Evolutionary conservation across 1,140 invertebrate species (phyloP), one percentile per base, ranked within the genome.

Genomic region (Bursaphelenchus mucronatus): DNA sequence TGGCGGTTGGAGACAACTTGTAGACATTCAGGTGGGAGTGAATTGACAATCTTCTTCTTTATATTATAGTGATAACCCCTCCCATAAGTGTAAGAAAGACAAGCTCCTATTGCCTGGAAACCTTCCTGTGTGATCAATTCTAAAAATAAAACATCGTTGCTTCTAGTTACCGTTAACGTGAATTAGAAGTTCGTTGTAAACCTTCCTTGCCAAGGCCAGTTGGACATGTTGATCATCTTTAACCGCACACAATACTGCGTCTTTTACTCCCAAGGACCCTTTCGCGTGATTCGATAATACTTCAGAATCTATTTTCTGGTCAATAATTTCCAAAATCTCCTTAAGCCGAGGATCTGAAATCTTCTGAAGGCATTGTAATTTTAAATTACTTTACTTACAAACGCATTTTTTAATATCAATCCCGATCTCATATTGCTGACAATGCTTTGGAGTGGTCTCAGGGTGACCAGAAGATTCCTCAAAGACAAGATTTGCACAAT

Each of bases 41-140:
- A 11, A 39, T 59, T 62, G 15, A 13, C 30, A 19, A 62, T 3
- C 17, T 57, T 61, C 7, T 62, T 62, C 55, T 62, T 62, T 4
- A 64, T 44, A 4, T 46, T 43, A 51, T 73, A 73, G 58, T 73
- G 74, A 47, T 68, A 73, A 13, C 74, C 74, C 10, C 71, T 54
- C 45, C 69, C 49, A 21, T 61, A 61, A 17, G 67, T 49, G 46
- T 67, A 73, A 11, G 56, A 49, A 8, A 73, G 30, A 11, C 40
- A 15, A 10, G 47, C 63, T 17, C 54, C 55, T 3, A 55, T 21
- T 10, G 56, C 55, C 8, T 49, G 40, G 5, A 58, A 47, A 13
- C 9, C 30, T 46, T 71, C 71, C 10, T 51, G 15, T 62, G 49
- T 30, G n/a, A 51, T 59, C 13, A 67, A 64, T 45, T 73, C 68